phyloP scores from a whole-genome alignment of 1,140 invertebrate genomes.

The Megathymus violae region DNA sequence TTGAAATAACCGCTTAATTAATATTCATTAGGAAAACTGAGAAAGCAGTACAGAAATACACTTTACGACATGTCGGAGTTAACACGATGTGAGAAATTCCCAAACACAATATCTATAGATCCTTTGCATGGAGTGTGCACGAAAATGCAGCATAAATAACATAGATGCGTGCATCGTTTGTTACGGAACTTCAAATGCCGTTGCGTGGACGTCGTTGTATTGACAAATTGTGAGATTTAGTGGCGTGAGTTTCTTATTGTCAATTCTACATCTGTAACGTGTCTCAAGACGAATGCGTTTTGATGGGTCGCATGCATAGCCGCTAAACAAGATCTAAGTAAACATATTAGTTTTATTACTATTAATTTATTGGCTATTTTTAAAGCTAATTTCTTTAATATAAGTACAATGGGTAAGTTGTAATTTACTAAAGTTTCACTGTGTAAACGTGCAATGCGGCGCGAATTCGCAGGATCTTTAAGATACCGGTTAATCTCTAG shows the following conservation, averaged over 20 bases:
- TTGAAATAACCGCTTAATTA: not conserved
- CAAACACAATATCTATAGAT: conserved; percentile 22
- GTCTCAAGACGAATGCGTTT: not conserved
- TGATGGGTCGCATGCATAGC: too few species aligned
- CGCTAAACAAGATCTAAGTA: too few species aligned
- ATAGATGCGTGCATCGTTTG: conserved; percentile 13
- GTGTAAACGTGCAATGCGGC: too few species aligned
- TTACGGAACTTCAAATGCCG: conserved; percentile 3
- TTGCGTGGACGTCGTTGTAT: conserved; percentile 19
- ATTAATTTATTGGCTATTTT: too few species aligned
- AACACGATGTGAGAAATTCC: conserved; percentile 2
- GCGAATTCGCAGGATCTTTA: too few species aligned
- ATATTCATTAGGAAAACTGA: not conserved
- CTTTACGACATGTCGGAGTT: conserved; percentile 1
- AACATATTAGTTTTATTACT: too few species aligned
- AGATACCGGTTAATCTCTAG: too few species aligned
- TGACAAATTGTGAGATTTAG: conserved; percentile 33
- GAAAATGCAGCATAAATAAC: conserved; percentile 23
- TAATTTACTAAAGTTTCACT: too few species aligned
- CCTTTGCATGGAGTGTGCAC: conserved; percentile 24
- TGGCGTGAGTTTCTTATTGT: not conserved
- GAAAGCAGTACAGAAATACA: conserved; percentile 1
- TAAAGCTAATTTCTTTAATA: too few species aligned
- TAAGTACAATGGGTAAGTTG: too few species aligned
- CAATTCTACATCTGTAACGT: conserved; percentile 5